Base-by-base conservation (phyloP, 2,888 invertebrate species). In the Amiota communis region DNA sequence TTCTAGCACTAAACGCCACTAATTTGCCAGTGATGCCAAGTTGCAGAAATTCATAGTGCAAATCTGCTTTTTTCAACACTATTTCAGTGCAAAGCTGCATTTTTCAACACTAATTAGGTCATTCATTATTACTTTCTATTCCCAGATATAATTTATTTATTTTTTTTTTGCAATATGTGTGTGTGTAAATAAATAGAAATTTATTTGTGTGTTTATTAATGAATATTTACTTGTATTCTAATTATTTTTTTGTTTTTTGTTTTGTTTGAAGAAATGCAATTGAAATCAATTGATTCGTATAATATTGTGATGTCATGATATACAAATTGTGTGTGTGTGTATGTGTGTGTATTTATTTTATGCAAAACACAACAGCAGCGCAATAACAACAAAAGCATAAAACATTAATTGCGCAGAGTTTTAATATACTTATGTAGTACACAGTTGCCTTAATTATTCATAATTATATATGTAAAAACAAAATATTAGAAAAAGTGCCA, bases 121-220 rank as follows among this genome's bases (percentile, higher is more conserved):
- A 68, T 68, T 68, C 67, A 68, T 68, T 51, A 68, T 68, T 51
- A 68, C 67, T 67, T 67, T 68, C 67, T 68, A 68, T 53, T 65
- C 23, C 65, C 13, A 65, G 53, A 48, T 51, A 63, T 12, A 63
- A 13, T n/a, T 13, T 63, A 53, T 23, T 65, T 64, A n/a, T 36
- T 36, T 36, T 36, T 36, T 36, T 36, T 36, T 36, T 36, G 36
- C 36, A 36, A 36, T 36, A 36, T 23, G 23, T 49, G 23, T 15
- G 49, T 49, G 20, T 68, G 67, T 68, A 68, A 68, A 68, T 68
- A 68, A 68, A 68, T 68, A 53, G 13, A n/a, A 64, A 47, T 64
- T 64, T n/a, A 13, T n/a, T n/a, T n/a, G n/a, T 56, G 10, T 15
- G 15, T 56, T 36, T 36, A 36, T 36, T 36, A 6, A 36, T 36